Conservation (phyloP, 2,113 vertebrate genomes). For the Ursus arctos region DNA sequence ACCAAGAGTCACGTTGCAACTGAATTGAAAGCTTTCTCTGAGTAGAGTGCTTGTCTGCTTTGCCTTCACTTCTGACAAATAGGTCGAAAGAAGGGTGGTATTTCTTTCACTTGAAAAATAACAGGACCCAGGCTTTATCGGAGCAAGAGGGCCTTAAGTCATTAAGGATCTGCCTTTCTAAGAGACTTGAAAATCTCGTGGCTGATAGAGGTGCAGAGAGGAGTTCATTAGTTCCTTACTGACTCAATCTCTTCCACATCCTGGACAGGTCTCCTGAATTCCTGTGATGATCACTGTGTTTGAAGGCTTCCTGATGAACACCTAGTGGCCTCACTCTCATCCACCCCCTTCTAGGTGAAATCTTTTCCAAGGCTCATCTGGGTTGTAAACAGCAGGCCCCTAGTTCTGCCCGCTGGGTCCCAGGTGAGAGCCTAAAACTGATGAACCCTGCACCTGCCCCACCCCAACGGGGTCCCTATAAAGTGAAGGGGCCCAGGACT, state of each 20-base stretch:
- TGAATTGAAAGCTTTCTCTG: background rate
- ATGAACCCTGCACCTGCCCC: background rate
- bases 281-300: background rate
- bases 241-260: background rate
- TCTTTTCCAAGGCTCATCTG: background rate
- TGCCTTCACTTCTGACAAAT: background rate
- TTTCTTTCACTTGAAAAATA: conserved; percentile 5
- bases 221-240: background rate
- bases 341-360: background rate
- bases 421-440: background rate
- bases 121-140: background rate
- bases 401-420: background rate
- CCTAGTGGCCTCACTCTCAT: background rate
- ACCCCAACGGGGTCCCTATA: background rate
- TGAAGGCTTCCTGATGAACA: background rate
- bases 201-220: background rate
- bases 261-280: background rate
- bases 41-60: background rate
- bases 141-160: background rate
- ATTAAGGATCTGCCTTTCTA: background rate
- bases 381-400: background rate
- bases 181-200: background rate
- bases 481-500: background rate
- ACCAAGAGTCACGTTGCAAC: background rate
- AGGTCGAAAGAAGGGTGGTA: background rate